Evolutionary conservation across 2,888 invertebrate genomes (phyloP).

Genomic region (Junonia oenone): DNA sequence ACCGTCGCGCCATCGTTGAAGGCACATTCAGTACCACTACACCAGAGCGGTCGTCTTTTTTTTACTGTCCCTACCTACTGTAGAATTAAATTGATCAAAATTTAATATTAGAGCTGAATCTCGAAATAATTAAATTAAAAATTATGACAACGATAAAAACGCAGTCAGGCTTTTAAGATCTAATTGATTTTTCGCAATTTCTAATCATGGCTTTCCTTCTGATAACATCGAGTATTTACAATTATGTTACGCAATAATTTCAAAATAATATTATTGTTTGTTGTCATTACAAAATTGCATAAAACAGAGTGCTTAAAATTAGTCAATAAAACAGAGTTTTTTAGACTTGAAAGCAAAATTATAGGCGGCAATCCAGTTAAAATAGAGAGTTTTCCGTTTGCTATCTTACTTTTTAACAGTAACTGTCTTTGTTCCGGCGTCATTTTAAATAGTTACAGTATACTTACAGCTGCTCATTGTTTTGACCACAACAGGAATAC

Average conservation of each 20-base stretch:
- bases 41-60: no score
- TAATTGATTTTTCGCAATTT: not conserved
- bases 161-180: not conserved
- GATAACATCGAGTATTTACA: not conserved
- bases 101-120: no score
- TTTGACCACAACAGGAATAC: slow-evolving; percentile 43
- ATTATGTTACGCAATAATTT: not conserved
- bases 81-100: no score
- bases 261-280: not conserved
- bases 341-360: slow-evolving; percentile 37
- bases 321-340: slow-evolving; percentile 3
- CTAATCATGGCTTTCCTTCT: not conserved
- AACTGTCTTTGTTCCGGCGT: slow-evolving; percentile 52
- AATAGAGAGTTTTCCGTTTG: slow-evolving; percentile 43
- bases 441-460: slow-evolving; percentile 50
- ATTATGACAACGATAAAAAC: not conserved
- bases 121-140: no score
- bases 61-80: no score
- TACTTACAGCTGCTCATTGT: slow-evolving; percentile 60
- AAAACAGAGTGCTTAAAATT: slow-evolving; percentile 3
- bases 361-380: slow-evolving; percentile 44
- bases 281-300: not conserved
- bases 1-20: no score
- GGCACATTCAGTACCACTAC: no score
- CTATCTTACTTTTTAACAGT: slow-evolving; percentile 49